Percentiles rank a stretch among this genome's conserved stretches.
These are phyloP conservation scores for Acanthosepion esculentum DNA, from an alignment of 2,888 invertebrate genomes.

Conservation along the genomic window DNA sequence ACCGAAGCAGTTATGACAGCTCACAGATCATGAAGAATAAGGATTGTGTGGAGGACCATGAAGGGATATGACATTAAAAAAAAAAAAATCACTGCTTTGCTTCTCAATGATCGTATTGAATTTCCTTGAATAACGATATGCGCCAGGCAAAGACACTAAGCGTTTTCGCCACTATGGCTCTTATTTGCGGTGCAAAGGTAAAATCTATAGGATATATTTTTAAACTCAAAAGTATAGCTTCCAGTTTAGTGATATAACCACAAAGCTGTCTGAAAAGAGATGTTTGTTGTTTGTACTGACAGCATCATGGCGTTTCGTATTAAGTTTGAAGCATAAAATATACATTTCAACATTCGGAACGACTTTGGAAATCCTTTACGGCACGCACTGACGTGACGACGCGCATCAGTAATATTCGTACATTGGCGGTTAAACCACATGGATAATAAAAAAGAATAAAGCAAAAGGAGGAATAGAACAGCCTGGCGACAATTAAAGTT, in stretches of 20 bases:
- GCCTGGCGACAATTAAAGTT: neutral
- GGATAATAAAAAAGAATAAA: neutral
- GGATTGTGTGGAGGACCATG: too few relatives aligned
- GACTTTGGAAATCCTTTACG: neutral
- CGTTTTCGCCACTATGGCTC: too few relatives aligned
- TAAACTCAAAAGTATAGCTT: too few relatives aligned
- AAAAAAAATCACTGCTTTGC: too few relatives aligned
- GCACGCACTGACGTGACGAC: neutral
- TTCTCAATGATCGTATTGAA: too few relatives aligned
- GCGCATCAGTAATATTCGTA: neutral
- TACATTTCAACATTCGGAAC: neutral
- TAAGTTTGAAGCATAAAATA: conserved; percentile 20
- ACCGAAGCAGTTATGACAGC: too few relatives aligned
- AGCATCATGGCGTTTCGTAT: neutral
- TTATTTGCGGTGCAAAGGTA: too few relatives aligned
- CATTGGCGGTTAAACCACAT: neutral
- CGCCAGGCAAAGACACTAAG: too few relatives aligned
- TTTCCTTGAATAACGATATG: too few relatives aligned
- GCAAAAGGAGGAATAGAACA: neutral
- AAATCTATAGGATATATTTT: too few relatives aligned
- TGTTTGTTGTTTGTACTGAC: neutral
- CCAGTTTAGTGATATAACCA: neutral
- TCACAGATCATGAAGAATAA: too few relatives aligned
- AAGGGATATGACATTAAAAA: too few relatives aligned
- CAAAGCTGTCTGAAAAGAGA: neutral